These are phyloP conservation scores for Mythimna vitellina DNA, from an alignment of 2,888 invertebrate species.

Conservation along the genomic window DNA sequence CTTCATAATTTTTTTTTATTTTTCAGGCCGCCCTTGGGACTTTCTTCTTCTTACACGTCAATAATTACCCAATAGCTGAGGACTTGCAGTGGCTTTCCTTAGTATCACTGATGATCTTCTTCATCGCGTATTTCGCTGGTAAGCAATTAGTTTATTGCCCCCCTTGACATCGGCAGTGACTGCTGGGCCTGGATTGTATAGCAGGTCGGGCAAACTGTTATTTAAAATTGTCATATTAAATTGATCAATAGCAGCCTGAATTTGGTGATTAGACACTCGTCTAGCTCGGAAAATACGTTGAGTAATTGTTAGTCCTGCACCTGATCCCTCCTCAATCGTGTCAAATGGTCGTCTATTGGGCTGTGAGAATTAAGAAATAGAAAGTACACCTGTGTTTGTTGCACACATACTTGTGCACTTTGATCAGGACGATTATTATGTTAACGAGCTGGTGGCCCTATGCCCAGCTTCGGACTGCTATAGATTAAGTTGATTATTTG, in stretches of 20 bases:
- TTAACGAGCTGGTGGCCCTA: not conserved
- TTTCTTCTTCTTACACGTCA: slow-evolving; percentile 70
- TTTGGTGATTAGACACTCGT: not conserved
- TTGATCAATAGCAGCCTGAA: not conserved
- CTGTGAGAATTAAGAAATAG: not conserved
- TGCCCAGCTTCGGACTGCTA: not conserved
- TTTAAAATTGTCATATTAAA: not conserved
- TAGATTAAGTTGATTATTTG: not conserved
- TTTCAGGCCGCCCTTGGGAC: slow-evolving; percentile 70
- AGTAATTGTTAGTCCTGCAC: too few species aligned
- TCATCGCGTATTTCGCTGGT: slow-evolving; percentile 73
- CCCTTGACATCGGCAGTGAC: not conserved
- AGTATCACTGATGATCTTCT: slow-evolving; percentile 68
- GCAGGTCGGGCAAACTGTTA: not conserved
- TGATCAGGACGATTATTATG: not conserved
- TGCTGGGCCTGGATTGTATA: not conserved
- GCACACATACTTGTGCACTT: not conserved
- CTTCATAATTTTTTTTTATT: not conserved
- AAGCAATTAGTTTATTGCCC: slow-evolving; percentile 37
- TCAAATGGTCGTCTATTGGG: not conserved
- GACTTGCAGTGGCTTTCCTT: slow-evolving; percentile 74
- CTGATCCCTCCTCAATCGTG: too few species aligned
- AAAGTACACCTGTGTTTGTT: too few species aligned
- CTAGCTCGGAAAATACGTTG: too few species aligned
- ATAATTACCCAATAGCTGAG: slow-evolving; percentile 49